Conservation (phyloP, 2,113 vertebrate species). For the Mastomys natalensis region DNA sequence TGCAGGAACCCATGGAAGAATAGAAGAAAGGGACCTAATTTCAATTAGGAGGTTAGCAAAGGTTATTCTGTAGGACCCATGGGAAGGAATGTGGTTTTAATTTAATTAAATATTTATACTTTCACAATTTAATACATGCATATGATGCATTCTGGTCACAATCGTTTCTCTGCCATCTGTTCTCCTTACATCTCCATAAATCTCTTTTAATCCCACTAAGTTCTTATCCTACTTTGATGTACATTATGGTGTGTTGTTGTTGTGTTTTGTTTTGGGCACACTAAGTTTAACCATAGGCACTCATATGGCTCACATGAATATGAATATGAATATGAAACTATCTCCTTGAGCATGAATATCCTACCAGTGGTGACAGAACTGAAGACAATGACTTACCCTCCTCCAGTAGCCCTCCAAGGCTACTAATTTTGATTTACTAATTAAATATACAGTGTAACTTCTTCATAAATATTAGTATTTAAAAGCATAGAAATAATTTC, state of each 20-base stretch:
- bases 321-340: too few species aligned
- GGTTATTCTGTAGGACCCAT: neutral
- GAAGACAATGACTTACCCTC: accelerated
- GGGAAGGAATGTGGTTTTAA: neutral
- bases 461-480: neutral
- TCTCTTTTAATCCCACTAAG: neutral
- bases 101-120: neutral
- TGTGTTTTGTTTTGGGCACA: neutral
- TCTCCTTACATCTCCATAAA: neutral
- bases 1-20: neutral
- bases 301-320: too few species aligned
- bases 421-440: neutral
- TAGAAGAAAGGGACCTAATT: neutral
- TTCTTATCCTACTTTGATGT: neutral
- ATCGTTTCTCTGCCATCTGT: too few species aligned
- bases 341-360: neutral
- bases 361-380: too few species aligned
- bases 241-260: neutral
- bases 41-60: neutral
- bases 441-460: too few species aligned
- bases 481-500: neutral
- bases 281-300: neutral
- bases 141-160: too few species aligned
- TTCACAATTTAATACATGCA: neutral
- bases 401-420: too few species aligned